Percentiles rank a stretch among this genome's conserved stretches.
Evolutionary conservation across 2,113 vertebrate genomes (phyloP).

Genomic region (Pavo muticus): DNA sequence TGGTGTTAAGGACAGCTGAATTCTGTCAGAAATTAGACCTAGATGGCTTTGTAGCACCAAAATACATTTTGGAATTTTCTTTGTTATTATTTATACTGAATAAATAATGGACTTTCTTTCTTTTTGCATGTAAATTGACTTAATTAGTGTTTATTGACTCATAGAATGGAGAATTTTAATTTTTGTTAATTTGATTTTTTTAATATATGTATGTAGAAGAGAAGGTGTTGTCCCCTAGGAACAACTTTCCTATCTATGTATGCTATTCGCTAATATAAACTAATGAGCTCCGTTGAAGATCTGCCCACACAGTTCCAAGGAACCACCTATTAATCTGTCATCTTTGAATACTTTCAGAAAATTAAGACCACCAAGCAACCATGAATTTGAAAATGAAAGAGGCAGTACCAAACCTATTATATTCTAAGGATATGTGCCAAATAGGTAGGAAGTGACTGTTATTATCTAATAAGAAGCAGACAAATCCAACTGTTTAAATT

Average conservation of each 20-base stretch:
- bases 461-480: background rate
- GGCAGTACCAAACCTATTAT: constrained; percentile 15
- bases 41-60: constrained; percentile 43
- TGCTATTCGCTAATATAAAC: constrained; percentile 67
- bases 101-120: constrained; percentile 46
- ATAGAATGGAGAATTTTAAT: background rate
- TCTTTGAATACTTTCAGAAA: constrained; percentile 47
- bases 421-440: constrained; percentile 6
- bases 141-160: constrained; percentile 40
- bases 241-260: constrained; percentile 14
- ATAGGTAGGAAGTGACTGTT: background rate
- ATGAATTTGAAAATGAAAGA: constrained; percentile 43
- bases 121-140: background rate
- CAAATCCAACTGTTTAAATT: background rate
- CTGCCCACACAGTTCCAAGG: constrained; percentile 64
- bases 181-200: background rate
- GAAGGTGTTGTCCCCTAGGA: constrained; percentile 34
- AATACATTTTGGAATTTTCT: constrained; percentile 43
- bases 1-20: constrained; percentile 34
- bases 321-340: constrained; percentile 67
- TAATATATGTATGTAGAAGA: background rate
- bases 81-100: constrained; percentile 43
- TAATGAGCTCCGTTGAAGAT: constrained; percentile 75
- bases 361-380: constrained; percentile 42
- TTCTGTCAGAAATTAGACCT: constrained; percentile 65